Conservation (phyloP, 2,888 invertebrate genomes). For the Andricus quercusramuli region DNA sequence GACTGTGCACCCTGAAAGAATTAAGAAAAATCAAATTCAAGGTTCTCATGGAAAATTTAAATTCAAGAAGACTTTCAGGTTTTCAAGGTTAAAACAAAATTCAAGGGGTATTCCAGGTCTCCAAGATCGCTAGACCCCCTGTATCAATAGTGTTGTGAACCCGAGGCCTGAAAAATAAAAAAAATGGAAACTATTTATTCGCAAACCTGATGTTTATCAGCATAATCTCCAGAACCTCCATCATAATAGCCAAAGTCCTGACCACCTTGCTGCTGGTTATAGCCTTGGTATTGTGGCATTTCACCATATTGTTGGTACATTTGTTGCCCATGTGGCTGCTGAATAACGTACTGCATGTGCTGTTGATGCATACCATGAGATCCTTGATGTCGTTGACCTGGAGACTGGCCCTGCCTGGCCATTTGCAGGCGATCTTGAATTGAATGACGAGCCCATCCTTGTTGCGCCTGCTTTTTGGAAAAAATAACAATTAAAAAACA, state of each 20-base stretch:
- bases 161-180: neutral
- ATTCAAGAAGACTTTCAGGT: too few species aligned
- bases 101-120: too few species aligned
- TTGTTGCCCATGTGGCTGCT: slow-evolving; percentile 56
- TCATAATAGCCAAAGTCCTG: slow-evolving; percentile 58
- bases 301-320: slow-evolving; percentile 50
- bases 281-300: slow-evolving; percentile 53
- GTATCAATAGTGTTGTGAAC: too few species aligned
- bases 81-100: too few species aligned
- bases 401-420: slow-evolving; percentile 60
- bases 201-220: slow-evolving; percentile 63
- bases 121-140: neutral
- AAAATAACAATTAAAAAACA: neutral
- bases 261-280: slow-evolving; percentile 48
- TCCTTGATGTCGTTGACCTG: slow-evolving; percentile 51
- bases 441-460: slow-evolving; percentile 47
- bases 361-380: slow-evolving; percentile 41
- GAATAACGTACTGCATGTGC: slow-evolving; percentile 58
- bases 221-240: slow-evolving; percentile 64
- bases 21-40: too few species aligned
- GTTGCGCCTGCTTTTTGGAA: neutral
- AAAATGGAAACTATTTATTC: neutral
- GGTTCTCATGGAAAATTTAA: too few species aligned
- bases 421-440: slow-evolving; percentile 68
- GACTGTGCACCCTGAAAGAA: too few species aligned